A percentile compares a stretch with the other conserved stretches of the same genome.
phyloP scores from a whole-genome alignment of 2,797 vertebrate species.

The Austrolebias charrua region DNA sequence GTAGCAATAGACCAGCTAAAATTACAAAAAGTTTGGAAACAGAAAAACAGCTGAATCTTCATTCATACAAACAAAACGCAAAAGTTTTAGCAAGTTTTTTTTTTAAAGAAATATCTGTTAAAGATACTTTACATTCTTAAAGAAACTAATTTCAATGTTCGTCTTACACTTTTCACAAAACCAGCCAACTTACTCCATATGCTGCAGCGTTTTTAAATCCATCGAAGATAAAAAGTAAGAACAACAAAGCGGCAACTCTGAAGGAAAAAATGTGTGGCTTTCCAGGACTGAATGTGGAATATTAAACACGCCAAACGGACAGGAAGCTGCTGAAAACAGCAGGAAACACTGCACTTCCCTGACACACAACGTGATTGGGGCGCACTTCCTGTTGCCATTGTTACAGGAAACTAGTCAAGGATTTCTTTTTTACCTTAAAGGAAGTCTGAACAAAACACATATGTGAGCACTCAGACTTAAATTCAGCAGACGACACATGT shows the following conservation, averaged over 20 bases:
- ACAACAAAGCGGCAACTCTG: too few species aligned
- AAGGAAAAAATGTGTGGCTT: slow-evolving; percentile 2
- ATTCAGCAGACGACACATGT: not conserved
- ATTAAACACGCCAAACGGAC: slow-evolving; percentile 26
- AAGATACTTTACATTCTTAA: not conserved
- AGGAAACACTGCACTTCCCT: slow-evolving; percentile 74
- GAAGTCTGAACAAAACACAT: slow-evolving; percentile 20
- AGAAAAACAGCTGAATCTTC: too few species aligned
- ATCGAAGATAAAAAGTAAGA: too few species aligned
- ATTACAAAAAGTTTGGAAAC: too few species aligned
- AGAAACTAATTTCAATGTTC: not conserved
- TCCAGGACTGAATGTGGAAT: slow-evolving; percentile 45
- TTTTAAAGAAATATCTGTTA: too few species aligned
- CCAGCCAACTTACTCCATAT: too few species aligned
- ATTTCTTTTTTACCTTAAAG: slow-evolving; percentile 44
- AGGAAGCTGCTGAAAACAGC: slow-evolving; percentile 67
- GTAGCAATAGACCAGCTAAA: too few species aligned
- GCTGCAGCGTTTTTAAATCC: too few species aligned
- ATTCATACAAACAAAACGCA: not conserved
- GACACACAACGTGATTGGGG: slow-evolving; percentile 65
- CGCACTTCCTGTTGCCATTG: slow-evolving; percentile 70
- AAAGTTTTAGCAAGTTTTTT: too few species aligned
- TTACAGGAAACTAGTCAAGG: slow-evolving; percentile 79
- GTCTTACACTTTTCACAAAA: not conserved
- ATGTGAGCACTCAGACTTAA: not conserved